phyloP scores from a whole-genome alignment of 64 coral and sea anemone genomes.

The Montipora efflorescens region DNA sequence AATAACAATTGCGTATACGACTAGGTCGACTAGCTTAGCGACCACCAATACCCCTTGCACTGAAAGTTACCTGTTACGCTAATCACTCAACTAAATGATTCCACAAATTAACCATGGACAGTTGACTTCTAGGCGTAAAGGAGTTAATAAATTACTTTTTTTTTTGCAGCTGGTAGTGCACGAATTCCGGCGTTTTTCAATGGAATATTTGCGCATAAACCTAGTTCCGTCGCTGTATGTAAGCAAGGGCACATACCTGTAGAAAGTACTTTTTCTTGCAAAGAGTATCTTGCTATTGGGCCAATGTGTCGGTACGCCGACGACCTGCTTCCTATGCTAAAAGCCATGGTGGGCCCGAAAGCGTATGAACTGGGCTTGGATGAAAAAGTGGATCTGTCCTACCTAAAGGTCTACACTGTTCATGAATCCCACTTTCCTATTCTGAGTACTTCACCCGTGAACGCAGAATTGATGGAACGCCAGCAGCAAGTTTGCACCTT shows the following conservation, averaged over 20 bases:
- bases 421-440: slow-evolving; percentile 58
- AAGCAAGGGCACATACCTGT: slow-evolving; percentile 82
- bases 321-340: slow-evolving; percentile 74
- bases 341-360: slow-evolving; percentile 79
- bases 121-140: too few species aligned
- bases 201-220: slow-evolving; percentile 93
- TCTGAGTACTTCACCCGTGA: slow-evolving; percentile 56
- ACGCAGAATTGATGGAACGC: slow-evolving; percentile 40
- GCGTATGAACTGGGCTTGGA: slow-evolving; percentile 61
- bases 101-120: too few species aligned
- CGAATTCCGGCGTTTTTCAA: slow-evolving; percentile 95
- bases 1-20: too few species aligned
- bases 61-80: too few species aligned
- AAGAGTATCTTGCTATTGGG: slow-evolving; percentile 90
- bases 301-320: slow-evolving; percentile 86
- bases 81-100: too few species aligned
- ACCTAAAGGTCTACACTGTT: slow-evolving; percentile 78
- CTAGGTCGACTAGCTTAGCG: too few species aligned
- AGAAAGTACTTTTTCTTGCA: slow-evolving; percentile 62
- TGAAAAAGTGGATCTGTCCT: slow-evolving; percentile 80
- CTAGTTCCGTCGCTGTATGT: slow-evolving; percentile 74
- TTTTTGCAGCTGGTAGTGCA: slow-evolving; percentile 80
- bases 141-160: not conserved
- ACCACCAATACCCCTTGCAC: too few species aligned
- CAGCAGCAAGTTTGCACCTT: slow-evolving; percentile 70